Conservation (phyloP, 2,888 invertebrate species). For the Dioctria rufipes region DNA sequence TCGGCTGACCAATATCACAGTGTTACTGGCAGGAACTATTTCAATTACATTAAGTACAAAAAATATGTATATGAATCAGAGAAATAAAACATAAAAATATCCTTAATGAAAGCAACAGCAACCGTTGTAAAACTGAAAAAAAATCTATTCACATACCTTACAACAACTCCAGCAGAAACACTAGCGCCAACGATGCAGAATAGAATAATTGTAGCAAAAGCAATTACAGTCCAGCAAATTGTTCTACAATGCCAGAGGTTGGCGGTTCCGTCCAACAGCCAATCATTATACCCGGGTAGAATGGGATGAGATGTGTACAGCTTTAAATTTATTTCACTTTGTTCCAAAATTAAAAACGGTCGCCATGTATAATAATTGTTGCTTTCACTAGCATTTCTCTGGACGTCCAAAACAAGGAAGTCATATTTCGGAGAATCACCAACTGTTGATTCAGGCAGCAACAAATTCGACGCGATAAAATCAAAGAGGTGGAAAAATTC, state of each 20-base stretch:
- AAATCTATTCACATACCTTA: constrained; percentile 66
- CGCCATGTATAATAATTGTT: constrained; percentile 66
- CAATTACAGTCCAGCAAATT: constrained; percentile 70
- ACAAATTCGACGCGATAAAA: constrained; percentile 63
- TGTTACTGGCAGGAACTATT: too few relatives aligned
- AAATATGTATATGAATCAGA: too few relatives aligned
- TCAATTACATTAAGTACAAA: too few relatives aligned
- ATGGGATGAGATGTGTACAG: constrained; percentile 70
- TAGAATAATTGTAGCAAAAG: constrained; percentile 66
- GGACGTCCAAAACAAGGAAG: constrained; percentile 70
- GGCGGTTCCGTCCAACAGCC: constrained; percentile 67
- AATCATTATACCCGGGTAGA: constrained; percentile 69
- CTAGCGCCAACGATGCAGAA: constrained; percentile 67
- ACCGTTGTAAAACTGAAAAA: neutral
- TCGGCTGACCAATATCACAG: too few relatives aligned
- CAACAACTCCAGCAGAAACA: constrained; percentile 68
- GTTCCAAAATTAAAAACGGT: constrained; percentile 70
- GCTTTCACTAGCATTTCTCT: constrained; percentile 36
- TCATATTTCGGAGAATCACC: constrained; percentile 65
- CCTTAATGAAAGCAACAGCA: neutral
- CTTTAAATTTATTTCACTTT: constrained; percentile 64
- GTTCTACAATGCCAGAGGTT: constrained; percentile 68
- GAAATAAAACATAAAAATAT: too few relatives aligned
- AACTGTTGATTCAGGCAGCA: neutral
- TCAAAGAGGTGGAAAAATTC: constrained; percentile 70